A percentile compares a stretch with the other conserved stretches of the same genome.
Conservation (phyloP, 2,113 vertebrate species). For the Phrynosoma platyrhinos region DNA sequence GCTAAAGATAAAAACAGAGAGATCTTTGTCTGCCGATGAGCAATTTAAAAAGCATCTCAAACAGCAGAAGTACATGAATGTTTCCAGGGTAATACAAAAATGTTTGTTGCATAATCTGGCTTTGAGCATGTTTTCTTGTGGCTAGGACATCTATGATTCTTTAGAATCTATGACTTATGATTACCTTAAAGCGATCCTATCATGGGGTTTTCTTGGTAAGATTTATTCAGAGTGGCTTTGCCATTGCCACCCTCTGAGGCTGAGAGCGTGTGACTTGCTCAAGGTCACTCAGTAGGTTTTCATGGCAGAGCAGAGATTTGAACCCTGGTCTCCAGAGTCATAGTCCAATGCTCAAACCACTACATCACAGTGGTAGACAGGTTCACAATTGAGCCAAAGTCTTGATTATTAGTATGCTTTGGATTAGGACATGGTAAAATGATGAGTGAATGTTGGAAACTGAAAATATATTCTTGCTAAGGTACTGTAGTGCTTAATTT, state of each 20-base stretch:
- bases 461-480: not conserved
- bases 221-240: too few relatives aligned
- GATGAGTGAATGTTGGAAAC: not conserved
- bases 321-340: too few relatives aligned
- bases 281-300: too few relatives aligned
- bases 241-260: too few relatives aligned
- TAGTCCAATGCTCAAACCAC: too few relatives aligned
- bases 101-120: not conserved
- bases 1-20: constrained; percentile 8
- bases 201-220: too few relatives aligned
- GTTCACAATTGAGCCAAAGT: not conserved
- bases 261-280: too few relatives aligned
- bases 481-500: not conserved
- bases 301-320: too few relatives aligned
- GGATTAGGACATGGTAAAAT: not conserved
- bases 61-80: not conserved
- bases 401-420: not conserved
- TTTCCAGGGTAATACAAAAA: not conserved
- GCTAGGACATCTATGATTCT: constrained; percentile 24
- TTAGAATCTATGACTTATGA: not conserved
- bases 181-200: too few relatives aligned
- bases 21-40: constrained; percentile 5
- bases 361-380: too few relatives aligned
- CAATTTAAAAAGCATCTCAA: constrained; percentile 2
- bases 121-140: constrained; percentile 11